Evolutionary conservation across 1,140 invertebrate species (phyloP).

Genomic region (Mercenaria mercenaria): DNA sequence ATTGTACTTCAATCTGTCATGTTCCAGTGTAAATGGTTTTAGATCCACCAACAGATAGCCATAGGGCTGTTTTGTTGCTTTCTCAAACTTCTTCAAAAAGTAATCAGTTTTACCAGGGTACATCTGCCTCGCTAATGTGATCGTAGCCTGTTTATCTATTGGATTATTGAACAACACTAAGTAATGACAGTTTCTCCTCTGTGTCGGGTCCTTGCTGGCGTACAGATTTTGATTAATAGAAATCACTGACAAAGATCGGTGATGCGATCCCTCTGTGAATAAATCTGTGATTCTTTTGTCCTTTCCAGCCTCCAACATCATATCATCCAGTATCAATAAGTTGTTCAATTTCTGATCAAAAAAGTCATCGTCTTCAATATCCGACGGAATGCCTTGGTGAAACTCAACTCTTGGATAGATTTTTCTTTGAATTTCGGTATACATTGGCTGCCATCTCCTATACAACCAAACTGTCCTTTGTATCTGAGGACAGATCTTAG

Average conservation of each 20-base stretch:
- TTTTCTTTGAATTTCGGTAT: not conserved
- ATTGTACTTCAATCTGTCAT: too few species aligned
- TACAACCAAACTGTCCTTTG: not conserved
- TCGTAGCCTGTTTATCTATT: not conserved
- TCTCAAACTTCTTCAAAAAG: not conserved
- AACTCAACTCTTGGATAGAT: constrained; percentile 39
- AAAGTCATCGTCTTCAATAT: not conserved
- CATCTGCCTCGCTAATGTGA: constrained; percentile 19
- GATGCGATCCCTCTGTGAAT: too few species aligned
- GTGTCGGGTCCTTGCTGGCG: not conserved
- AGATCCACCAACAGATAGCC: not conserved
- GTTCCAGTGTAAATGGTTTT: not conserved
- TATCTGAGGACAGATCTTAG: not conserved
- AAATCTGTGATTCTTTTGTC: constrained; percentile 26
- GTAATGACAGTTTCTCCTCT: constrained; percentile 31
- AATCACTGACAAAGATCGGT: not conserved
- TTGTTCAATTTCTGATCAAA: not conserved
- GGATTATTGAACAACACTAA: not conserved
- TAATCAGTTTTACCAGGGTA: not conserved
- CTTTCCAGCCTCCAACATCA: not conserved
- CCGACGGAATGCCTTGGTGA: constrained; percentile 29
- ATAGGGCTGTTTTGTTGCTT: not conserved
- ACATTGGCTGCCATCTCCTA: constrained; percentile 42
- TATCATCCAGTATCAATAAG: not conserved
- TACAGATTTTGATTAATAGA: not conserved